phyloP scores from a whole-genome alignment of 2,797 vertebrate species.

The Premnoplex brunnescens region DNA sequence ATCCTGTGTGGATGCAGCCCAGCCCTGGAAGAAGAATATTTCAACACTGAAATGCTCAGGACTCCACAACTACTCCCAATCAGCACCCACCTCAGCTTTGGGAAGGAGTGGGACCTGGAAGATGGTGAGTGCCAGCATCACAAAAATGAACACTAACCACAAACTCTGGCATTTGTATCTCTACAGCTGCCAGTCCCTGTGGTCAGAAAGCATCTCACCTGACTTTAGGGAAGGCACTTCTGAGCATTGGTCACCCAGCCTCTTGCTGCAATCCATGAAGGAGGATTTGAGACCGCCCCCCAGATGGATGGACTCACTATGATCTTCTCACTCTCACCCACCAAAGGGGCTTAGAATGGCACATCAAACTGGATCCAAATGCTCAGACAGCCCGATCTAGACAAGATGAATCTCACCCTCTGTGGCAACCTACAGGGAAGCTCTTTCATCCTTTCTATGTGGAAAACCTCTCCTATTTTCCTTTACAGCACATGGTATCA shows the following conservation, averaged over 20 bases:
- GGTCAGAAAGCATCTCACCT: not conserved
- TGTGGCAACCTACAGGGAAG: not conserved
- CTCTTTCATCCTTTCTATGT: not conserved
- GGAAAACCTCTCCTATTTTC: not conserved
- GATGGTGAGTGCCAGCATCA: not conserved
- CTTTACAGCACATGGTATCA: not conserved
- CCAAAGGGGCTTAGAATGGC: not conserved
- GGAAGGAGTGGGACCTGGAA: not conserved
- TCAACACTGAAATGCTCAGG: not conserved
- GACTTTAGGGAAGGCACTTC: not conserved
- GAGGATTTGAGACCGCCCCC: not conserved
- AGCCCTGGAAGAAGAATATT: not conserved
- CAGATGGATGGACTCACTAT: rapidly evolving
- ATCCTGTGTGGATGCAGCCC: not conserved
- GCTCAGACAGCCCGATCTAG: not conserved
- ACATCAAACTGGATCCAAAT: not conserved
- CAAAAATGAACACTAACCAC: not conserved
- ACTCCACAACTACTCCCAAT: not conserved
- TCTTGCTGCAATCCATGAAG: rapidly evolving
- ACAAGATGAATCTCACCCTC: not conserved
- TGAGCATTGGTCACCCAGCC: not conserved
- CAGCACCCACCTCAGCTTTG: not conserved
- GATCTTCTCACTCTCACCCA: not conserved
- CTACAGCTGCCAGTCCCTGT: not conserved
- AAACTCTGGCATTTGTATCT: not conserved